Conservation (phyloP, 1,140 invertebrate species). For the Archivesica marissinica region DNA sequence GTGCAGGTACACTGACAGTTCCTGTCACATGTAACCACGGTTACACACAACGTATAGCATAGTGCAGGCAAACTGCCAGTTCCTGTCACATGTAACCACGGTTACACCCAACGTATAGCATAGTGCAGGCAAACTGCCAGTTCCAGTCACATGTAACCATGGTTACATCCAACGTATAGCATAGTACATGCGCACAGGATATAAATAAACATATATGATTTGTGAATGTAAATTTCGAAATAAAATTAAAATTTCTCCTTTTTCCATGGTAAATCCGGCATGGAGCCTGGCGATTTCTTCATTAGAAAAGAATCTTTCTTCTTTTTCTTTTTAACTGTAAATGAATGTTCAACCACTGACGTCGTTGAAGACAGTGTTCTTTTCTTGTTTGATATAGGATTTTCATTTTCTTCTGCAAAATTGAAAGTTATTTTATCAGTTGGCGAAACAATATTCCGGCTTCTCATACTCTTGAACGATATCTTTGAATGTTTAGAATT, state of each 20-base stretch:
- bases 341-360: neutral
- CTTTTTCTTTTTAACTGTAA: neutral
- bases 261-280: constrained; percentile 3
- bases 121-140: too few species aligned
- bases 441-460: neutral
- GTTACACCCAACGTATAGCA: too few species aligned
- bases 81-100: too few species aligned
- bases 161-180: too few species aligned
- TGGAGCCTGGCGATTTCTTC: constrained; percentile 11
- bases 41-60: too few species aligned
- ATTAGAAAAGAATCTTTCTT: neutral
- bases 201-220: too few species aligned
- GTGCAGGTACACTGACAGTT: too few species aligned
- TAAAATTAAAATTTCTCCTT: constrained; percentile 23
- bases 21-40: too few species aligned
- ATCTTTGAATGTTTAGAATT: neutral
- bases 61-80: too few species aligned
- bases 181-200: too few species aligned
- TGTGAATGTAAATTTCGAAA: neutral
- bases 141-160: too few species aligned
- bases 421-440: neutral
- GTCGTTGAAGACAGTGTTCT: neutral
- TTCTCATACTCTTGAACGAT: neutral
- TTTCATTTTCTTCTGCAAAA: neutral
- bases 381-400: neutral